phyloP scores from a whole-genome alignment of 2,888 invertebrate species.

The Pristionchus arcanus region DNA sequence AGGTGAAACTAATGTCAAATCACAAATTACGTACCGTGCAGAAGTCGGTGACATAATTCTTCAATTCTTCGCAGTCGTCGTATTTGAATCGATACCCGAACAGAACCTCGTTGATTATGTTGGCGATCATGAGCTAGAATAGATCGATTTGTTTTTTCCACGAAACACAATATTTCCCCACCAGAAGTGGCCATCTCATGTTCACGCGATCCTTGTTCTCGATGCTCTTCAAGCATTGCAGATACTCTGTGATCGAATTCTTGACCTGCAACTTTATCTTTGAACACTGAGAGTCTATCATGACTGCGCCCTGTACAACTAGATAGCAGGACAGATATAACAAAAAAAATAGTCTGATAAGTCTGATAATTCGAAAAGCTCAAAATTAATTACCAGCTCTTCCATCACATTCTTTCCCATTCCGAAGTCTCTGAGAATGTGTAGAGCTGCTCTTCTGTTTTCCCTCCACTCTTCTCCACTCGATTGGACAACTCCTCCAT shows the following conservation, averaged over 20 bases:
- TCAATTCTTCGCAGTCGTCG: conserved; percentile 25
- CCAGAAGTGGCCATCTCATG: conserved; percentile 20
- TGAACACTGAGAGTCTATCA: neutral
- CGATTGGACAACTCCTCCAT: conserved; percentile 17
- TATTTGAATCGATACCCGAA: conserved; percentile 49
- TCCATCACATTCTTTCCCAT: conserved; percentile 43
- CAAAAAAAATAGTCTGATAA: neutral
- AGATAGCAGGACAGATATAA: neutral
- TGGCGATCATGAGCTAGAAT: conserved; percentile 47
- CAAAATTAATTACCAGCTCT: neutral
- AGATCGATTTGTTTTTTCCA: neutral
- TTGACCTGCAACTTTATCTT: neutral
- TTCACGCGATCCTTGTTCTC: conserved; percentile 1
- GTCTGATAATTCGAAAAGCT: neutral
- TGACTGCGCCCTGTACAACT: neutral
- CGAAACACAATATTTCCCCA: neutral
- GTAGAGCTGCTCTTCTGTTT: conserved; percentile 5
- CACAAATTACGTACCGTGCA: neutral
- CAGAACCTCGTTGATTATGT: conserved; percentile 49
- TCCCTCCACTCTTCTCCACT: conserved; percentile 28
- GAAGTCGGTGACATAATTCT: neutral
- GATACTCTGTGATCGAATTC: conserved; percentile 20
- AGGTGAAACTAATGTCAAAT: neutral
- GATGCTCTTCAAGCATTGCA: neutral
- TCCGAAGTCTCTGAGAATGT: conserved; percentile 19